Evolutionary conservation across 1,140 invertebrate species (phyloP).

Genomic region (Chelonus insularis): DNA sequence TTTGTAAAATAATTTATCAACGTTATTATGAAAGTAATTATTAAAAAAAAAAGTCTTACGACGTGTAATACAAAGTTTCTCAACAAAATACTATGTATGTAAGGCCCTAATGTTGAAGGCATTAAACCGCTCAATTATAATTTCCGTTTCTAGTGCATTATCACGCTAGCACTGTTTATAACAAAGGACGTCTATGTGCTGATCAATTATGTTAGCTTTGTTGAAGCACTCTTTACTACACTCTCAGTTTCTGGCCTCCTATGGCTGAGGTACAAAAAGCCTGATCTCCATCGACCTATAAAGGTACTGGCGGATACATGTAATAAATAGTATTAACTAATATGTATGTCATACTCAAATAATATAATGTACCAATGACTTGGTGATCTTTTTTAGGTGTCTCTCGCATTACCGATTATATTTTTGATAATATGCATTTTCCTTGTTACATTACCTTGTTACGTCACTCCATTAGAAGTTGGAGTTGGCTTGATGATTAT

Average conservation of each 20-base stretch:
- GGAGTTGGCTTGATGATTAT: slow-evolving; percentile 83
- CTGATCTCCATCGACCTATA: slow-evolving; percentile 70
- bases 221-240: slow-evolving; percentile 92
- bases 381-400: slow-evolving; percentile 53
- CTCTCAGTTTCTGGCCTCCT: slow-evolving; percentile 84
- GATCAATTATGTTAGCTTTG: slow-evolving; percentile 93
- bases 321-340: slow-evolving; percentile 21
- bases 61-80: no score
- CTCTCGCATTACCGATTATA: slow-evolving; percentile 76
- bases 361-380: no score
- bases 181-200: slow-evolving; percentile 86
- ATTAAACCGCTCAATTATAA: slow-evolving; percentile 32
- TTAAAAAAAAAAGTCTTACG: no score
- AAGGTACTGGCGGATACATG: slow-evolving; percentile 61
- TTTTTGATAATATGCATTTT: slow-evolving; percentile 86
- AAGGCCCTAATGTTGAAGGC: neutral
- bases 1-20: no score
- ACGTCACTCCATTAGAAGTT: slow-evolving; percentile 76
- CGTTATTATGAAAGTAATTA: no score
- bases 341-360: neutral
- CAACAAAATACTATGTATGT: no score
- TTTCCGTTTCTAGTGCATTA: slow-evolving; percentile 69
- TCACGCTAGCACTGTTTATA: slow-evolving; percentile 81
- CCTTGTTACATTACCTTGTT: slow-evolving; percentile 80
- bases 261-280: slow-evolving; percentile 80